phyloP scores from a whole-genome alignment of 1,140 invertebrate genomes.

The Diuraphis noxia region DNA sequence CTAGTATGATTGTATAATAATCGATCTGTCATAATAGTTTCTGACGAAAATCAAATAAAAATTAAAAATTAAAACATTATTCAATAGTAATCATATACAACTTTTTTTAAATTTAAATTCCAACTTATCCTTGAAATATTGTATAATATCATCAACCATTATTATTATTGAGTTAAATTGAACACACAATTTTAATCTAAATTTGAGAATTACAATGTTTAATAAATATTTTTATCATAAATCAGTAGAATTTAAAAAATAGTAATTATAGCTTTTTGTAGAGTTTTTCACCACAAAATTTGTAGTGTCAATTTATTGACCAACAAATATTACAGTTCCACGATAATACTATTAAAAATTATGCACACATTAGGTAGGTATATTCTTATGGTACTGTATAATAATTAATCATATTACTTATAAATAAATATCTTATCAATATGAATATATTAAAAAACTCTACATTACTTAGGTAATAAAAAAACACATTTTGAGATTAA shows the following conservation, averaged over 20 bases:
- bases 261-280: neutral
- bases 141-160: neutral
- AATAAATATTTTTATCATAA: neutral
- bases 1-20: no score
- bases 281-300: neutral
- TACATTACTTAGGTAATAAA: neutral
- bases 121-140: neutral
- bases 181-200: neutral
- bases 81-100: no score
- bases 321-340: neutral
- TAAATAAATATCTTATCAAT: conserved; percentile 6
- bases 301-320: neutral
- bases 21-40: no score
- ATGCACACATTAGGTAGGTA: neutral
- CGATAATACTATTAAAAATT: neutral
- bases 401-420: neutral
- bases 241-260: neutral
- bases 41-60: no score
- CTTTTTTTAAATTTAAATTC: neutral
- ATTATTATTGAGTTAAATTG: neutral
- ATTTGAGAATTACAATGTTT: neutral
- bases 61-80: no score
- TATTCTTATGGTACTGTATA: neutral
- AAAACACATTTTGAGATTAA: neutral
- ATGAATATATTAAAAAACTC: neutral